phyloP scores from a whole-genome alignment of 2,113 vertebrate species.

The Craseonycteris thonglongyai region DNA sequence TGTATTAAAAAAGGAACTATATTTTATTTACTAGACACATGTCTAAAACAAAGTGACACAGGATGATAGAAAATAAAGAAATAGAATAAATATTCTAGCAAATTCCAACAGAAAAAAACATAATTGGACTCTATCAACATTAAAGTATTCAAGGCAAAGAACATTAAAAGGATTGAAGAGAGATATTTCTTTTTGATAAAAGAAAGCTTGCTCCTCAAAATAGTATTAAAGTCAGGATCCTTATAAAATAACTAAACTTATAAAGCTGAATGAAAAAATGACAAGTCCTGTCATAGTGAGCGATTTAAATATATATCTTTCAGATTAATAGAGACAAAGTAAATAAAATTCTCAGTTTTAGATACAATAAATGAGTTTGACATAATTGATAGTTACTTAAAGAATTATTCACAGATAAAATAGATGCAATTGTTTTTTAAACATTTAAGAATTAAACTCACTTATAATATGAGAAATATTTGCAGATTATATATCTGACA shows the following conservation, averaged over 20 bases:
- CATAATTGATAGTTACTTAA: not conserved
- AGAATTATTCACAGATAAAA: not conserved
- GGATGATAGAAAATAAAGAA: not conserved
- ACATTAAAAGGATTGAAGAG: not conserved
- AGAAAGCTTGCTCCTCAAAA: not conserved
- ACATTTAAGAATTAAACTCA: not conserved
- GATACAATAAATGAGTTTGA: not conserved
- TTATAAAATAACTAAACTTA: not conserved
- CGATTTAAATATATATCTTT: not conserved
- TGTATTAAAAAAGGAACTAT: not conserved
- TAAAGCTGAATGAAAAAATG: not conserved
- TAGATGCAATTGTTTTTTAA: not conserved
- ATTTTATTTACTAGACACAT: conserved; percentile 12
- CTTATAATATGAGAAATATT: not conserved
- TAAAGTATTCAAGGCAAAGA: not conserved
- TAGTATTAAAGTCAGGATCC: not conserved
- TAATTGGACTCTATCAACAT: not conserved
- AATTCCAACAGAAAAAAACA: conserved; percentile 16
- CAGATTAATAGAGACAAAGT: not conserved
- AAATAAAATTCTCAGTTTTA: not conserved
- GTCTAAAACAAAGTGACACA: not conserved
- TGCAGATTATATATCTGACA: not conserved
- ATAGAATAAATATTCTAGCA: not conserved
- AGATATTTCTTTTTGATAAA: not conserved
- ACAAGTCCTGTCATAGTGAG: not conserved